Evolutionary conservation across 1,140 invertebrate species (phyloP), one percentile per base, ranked within the genome.

Genomic region (Sesamia nonagrioides): DNA sequence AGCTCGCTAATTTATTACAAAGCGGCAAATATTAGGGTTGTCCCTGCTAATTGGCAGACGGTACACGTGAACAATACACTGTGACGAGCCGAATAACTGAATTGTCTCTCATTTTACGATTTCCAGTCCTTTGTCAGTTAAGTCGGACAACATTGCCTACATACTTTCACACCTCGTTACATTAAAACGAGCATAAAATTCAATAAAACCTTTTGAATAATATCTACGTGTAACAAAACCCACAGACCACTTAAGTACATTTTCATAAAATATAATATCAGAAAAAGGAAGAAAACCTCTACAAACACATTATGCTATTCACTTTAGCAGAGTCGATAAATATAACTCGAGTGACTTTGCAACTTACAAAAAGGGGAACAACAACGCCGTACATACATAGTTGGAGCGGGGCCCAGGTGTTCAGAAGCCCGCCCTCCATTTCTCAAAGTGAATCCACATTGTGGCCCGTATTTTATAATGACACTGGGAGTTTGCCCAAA

Each of bases 391-490:
- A 27, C 21, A 45, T 75, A 79, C 68, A 80, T 72, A 73, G 79
- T 79, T 61, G 72, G 58, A 83, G 81, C 82, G 81, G 72, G 83
- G 74, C 89, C 80, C 92, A 93, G 92, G 91, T 93, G 92, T 78
- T 86, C 76, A 79, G 58, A 75, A 82, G 82, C 75, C 86, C 78
- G 78, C 81, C 86, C 86, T 82, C 87, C 88, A 92, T 92, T 92
- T 90, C 91, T 92, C 91, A 94, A 89, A 94, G 89, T 89, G 89
- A 89, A 92, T 91, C 88, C 88, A 88, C 88, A 86, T 77, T 84
- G 88, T 81, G 82, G 86, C 84, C 84, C 89, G 88, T 92, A 92
- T 93, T 92, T 92, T 92, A 92, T 90, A 94, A 93, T 88, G 89
- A 92, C 89, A 90, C 86, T 79, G 84, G 84, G 87, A 88, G 86